These are phyloP conservation scores for Busseola fusca DNA, from an alignment of 2,888 invertebrate genomes.

Conservation along the genomic window DNA sequence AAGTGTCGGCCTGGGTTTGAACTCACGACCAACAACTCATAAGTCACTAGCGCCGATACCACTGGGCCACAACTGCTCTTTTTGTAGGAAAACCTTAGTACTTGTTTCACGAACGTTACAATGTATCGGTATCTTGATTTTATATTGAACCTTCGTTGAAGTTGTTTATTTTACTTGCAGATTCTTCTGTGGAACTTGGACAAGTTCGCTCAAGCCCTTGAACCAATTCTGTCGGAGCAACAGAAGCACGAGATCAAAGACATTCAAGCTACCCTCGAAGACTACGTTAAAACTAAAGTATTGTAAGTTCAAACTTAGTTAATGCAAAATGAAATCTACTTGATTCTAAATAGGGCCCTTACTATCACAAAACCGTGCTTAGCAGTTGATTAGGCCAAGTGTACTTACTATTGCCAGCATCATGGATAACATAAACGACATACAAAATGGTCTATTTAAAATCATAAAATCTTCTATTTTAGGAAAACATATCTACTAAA, in stretches of 20 bases:
- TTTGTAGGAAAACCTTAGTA: not conserved
- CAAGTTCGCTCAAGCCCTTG: conserved; percentile 88
- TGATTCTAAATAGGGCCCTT: rapidly evolving
- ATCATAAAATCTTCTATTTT: conserved; percentile 37
- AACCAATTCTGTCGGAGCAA: conserved; percentile 74
- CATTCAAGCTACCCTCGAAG: conserved; percentile 68
- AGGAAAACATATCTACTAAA: conserved; percentile 74
- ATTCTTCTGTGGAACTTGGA: conserved; percentile 89
- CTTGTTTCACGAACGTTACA: not conserved
- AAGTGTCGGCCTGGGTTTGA: not conserved
- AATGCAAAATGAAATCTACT: not conserved
- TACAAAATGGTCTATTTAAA: not conserved
- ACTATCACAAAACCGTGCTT: no score
- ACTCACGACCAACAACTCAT: not conserved
- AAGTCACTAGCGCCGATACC: not conserved
- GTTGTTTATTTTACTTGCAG: conserved; percentile 60
- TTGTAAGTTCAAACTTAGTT: conserved; percentile 70
- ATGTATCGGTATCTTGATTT: not conserved
- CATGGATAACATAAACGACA: no score
- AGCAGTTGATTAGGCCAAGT: no score
- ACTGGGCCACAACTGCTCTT: not conserved
- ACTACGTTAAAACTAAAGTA: conserved; percentile 76
- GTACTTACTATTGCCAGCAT: not conserved
- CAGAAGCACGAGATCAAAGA: conserved; percentile 73
- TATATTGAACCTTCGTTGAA: not conserved